Evolutionary conservation across 2,797 vertebrate species (phyloP).

Genomic region (Sebastes paucispinis): DNA sequence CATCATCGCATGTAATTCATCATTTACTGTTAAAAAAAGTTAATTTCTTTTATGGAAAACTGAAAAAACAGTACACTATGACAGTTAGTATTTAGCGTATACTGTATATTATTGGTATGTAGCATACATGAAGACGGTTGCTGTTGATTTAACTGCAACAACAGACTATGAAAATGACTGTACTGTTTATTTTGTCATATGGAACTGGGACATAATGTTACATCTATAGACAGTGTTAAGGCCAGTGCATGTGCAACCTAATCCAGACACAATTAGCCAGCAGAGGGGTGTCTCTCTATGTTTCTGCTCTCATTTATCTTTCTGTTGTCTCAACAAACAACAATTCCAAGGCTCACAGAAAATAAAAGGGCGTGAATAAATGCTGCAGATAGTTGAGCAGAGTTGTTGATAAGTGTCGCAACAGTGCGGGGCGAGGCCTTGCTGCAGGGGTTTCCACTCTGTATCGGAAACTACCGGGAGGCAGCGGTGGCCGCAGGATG

Average conservation of each 20-base stretch:
- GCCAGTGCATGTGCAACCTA: neutral
- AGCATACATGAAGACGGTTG: neutral
- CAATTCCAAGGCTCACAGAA: constrained; percentile 16
- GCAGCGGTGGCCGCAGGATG: neutral
- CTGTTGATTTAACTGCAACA: neutral
- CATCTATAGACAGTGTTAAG: neutral
- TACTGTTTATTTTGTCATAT: neutral
- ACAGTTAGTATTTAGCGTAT: neutral
- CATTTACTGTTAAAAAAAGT: neutral
- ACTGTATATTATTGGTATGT: neutral
- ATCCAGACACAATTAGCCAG: neutral
- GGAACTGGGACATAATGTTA: neutral
- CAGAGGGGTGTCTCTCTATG: neutral
- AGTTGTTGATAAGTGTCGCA: constrained; percentile 30
- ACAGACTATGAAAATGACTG: neutral
- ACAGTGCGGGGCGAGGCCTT: constrained; percentile 5
- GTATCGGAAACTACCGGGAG: constrained; percentile 47
- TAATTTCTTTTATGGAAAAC: neutral
- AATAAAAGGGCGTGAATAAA: constrained; percentile 36
- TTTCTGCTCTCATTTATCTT: constrained; percentile 7
- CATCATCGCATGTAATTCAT: neutral
- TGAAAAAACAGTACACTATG: neutral
- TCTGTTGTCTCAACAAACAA: constrained; percentile 21
- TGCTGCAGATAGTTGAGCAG: constrained; percentile 29
- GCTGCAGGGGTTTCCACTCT: constrained; percentile 33